phyloP scores from a whole-genome alignment of 1,140 invertebrate species.

The Brachionus manjavacas region DNA sequence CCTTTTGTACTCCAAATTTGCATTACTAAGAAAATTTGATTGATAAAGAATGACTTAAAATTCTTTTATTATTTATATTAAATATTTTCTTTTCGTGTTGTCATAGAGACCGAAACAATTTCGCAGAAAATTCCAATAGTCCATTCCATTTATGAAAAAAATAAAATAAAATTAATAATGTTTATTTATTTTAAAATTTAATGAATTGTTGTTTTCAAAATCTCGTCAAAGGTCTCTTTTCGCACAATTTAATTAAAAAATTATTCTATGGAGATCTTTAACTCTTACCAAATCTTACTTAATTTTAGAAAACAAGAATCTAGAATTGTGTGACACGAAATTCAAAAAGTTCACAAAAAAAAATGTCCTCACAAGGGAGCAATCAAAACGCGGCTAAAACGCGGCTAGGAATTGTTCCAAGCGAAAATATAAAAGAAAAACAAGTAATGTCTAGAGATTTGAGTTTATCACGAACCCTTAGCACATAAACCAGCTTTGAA shows the following conservation, averaged over 20 bases:
- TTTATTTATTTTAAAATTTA: conserved; percentile 8
- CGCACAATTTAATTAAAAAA: background rate
- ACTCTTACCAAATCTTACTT: background rate
- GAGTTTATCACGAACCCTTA: background rate
- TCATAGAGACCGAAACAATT: background rate
- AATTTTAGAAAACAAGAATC: background rate
- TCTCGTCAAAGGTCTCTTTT: background rate
- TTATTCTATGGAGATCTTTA: background rate
- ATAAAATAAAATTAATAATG: background rate
- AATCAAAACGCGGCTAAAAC: conserved; percentile 27
- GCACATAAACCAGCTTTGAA: background rate
- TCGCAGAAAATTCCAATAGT: background rate
- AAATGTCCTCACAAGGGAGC: conserved; percentile 13
- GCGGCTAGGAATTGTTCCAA: conserved; percentile 48
- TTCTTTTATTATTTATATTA: conserved; percentile 25
- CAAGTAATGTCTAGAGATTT: conserved; percentile 46
- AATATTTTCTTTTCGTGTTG: background rate
- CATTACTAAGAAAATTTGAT: conserved; percentile 18
- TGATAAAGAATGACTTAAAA: conserved; percentile 28
- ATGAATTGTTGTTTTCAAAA: background rate
- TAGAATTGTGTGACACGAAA: conserved; percentile 8
- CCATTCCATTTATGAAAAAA: background rate
- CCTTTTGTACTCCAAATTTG: conserved; percentile 16
- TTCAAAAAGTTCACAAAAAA: background rate
- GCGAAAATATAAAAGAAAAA: conserved; percentile 54